phyloP scores from a whole-genome alignment of 37 sponge, comb jelly and placozoan species.

The Ianthella basta region DNA sequence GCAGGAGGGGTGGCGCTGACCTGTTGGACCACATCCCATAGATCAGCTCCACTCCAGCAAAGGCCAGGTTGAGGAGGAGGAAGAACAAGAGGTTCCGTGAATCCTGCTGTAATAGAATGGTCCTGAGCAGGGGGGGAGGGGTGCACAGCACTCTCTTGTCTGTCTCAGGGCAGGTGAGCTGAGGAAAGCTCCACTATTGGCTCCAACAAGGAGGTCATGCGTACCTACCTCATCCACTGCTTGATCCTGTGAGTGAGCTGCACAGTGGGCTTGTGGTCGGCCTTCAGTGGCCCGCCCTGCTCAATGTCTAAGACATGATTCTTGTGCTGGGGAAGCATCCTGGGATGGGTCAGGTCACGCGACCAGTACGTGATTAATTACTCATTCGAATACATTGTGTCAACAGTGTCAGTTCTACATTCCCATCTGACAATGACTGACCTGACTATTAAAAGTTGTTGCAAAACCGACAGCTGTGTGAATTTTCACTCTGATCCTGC shows the following conservation, averaged over 20 bases:
- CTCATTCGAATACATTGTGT: neutral
- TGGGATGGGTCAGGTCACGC: neutral
- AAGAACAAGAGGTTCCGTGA: slow-evolving; percentile 82
- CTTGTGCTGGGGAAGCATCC: slow-evolving; percentile 60
- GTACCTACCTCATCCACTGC: slow-evolving; percentile 66
- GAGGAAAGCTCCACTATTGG: no score
- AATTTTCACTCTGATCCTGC: no score
- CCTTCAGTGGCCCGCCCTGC: neutral
- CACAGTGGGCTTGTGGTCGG: slow-evolving; percentile 56
- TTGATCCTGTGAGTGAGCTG: slow-evolving; percentile 17
- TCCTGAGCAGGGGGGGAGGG: slow-evolving; percentile 37
- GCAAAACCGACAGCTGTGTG: no score
- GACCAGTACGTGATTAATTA: neutral
- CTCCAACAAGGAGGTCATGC: no score
- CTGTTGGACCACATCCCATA: slow-evolving; percentile 93
- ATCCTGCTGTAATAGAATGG: slow-evolving; percentile 53
- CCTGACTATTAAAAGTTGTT: no score
- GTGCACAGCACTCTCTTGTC: no score
- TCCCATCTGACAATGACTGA: no score
- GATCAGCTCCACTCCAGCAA: slow-evolving; percentile 89
- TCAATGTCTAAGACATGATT: slow-evolving; percentile 50
- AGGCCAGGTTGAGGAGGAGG: slow-evolving; percentile 78
- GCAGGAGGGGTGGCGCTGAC: slow-evolving; percentile 3
- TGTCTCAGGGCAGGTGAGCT: no score
- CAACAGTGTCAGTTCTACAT: no score